phyloP scores from a whole-genome alignment of 2,797 vertebrate species.

The Hypotaenidia okinawae region DNA sequence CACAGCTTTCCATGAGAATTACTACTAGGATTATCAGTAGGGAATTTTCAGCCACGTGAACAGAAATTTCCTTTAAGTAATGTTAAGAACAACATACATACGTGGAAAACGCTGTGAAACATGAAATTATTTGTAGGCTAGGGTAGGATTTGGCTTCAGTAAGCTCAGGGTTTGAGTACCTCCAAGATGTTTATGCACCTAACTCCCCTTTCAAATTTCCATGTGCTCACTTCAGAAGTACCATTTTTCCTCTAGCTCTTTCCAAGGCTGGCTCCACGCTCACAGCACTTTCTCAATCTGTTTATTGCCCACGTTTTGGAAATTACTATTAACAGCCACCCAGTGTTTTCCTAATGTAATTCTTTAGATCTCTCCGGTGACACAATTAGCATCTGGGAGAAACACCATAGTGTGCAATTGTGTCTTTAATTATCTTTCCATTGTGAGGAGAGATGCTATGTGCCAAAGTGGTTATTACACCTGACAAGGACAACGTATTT shows the following conservation, averaged over 20 bases:
- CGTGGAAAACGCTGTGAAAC: slow-evolving; percentile 29
- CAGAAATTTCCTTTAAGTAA: slow-evolving; percentile 44
- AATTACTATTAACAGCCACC: neutral
- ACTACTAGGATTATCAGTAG: slow-evolving; percentile 18
- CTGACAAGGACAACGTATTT: slow-evolving; percentile 70
- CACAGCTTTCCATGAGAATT: slow-evolving; percentile 1
- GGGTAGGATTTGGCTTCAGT: slow-evolving; percentile 11
- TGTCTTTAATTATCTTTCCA: slow-evolving; percentile 69
- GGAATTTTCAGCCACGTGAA: neutral
- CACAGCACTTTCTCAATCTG: neutral
- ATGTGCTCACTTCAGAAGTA: slow-evolving; percentile 1
- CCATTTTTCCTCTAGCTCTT: slow-evolving; percentile 21
- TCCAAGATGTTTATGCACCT: slow-evolving; percentile 11
- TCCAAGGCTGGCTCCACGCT: neutral
- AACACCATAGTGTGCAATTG: slow-evolving; percentile 52
- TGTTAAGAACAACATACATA: neutral
- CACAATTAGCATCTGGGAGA: slow-evolving; percentile 55
- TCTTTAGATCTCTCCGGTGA: neutral
- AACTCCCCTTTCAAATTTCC: slow-evolving; percentile 42
- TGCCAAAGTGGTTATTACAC: slow-evolving; percentile 70
- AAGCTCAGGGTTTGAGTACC: neutral
- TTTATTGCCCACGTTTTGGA: slow-evolving; percentile 26
- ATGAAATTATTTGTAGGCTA: slow-evolving; percentile 24
- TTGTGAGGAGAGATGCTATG: slow-evolving; percentile 58
- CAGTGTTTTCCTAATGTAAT: neutral